phyloP scores from a whole-genome alignment of 2,797 vertebrate species.

The Microctenopoma steveboyesi region DNA sequence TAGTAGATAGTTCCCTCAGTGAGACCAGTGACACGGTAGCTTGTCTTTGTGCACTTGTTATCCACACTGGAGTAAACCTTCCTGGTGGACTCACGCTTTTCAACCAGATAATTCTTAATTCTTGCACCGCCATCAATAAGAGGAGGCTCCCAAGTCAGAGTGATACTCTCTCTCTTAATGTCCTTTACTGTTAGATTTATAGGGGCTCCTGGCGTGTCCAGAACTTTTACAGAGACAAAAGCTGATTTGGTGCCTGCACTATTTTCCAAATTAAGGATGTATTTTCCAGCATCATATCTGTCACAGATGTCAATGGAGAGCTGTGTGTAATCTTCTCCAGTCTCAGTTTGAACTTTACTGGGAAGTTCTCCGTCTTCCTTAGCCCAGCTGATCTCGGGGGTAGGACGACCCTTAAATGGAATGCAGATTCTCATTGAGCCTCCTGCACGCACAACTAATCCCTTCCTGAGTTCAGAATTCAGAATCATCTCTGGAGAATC shows the following conservation, averaged over 20 bases:
- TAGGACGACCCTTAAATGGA: conserved; percentile 95
- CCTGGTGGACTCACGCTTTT: conserved; percentile 96
- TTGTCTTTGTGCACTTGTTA: conserved; percentile 94
- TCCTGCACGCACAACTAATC: conserved; percentile 93
- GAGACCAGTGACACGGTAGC: conserved; percentile 93
- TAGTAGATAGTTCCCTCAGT: conserved; percentile 94
- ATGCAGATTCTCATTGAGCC: conserved; percentile 92
- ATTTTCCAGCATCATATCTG: conserved; percentile 96
- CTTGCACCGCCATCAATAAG: conserved; percentile 95
- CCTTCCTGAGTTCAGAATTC: conserved; percentile 95
- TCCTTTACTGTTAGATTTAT: conserved; percentile 92
- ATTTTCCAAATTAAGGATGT: conserved; percentile 94
- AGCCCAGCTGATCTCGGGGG: conserved; percentile 93
- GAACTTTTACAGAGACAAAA: conserved; percentile 95
- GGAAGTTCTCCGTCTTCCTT: conserved; percentile 93
- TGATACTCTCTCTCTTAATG: conserved; percentile 91
- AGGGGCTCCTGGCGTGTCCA: conserved; percentile 95
- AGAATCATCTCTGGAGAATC: conserved; percentile 95
- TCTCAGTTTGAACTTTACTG: conserved; percentile 92
- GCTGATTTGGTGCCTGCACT: conserved; percentile 95
- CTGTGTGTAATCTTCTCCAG: conserved; percentile 89
- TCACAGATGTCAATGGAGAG: conserved; percentile 95
- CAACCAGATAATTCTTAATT: conserved; percentile 96
- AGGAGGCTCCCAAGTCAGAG: conserved; percentile 94
- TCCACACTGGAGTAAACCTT: conserved; percentile 95